Percentiles rank a stretch among this genome's conserved stretches.
These are phyloP conservation scores for Paratrypauchen microcephalus DNA, from an alignment of 2,797 vertebrate genomes.

Conservation along the genomic window DNA sequence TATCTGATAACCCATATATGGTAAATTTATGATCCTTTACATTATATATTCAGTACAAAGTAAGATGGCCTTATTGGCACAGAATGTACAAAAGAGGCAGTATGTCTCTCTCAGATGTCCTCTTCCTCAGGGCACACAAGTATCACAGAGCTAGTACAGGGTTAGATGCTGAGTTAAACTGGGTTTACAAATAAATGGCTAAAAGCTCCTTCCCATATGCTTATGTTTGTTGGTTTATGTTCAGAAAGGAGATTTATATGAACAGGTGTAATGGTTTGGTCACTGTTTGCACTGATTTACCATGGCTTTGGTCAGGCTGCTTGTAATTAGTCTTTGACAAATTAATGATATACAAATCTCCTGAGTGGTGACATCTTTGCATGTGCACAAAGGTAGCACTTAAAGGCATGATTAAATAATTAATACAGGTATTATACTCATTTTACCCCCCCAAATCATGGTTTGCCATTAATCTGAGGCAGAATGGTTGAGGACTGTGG, in stretches of 20 bases:
- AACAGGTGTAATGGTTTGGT: constrained; percentile 42
- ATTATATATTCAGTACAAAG: too few species aligned
- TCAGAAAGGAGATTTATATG: constrained; percentile 38
- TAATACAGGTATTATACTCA: constrained; percentile 79
- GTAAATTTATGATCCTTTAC: too few species aligned
- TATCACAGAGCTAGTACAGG: too few species aligned
- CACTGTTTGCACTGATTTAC: constrained; percentile 59
- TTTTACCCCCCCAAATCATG: constrained; percentile 79
- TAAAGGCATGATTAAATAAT: constrained; percentile 78
- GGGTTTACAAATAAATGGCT: too few species aligned
- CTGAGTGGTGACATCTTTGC: constrained; percentile 70
- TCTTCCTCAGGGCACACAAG: too few species aligned
- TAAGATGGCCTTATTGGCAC: too few species aligned
- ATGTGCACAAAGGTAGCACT: constrained; percentile 77
- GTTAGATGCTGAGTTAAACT: too few species aligned
- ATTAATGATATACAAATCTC: constrained; percentile 71
- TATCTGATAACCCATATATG: too few species aligned
- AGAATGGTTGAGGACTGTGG: constrained; percentile 53
- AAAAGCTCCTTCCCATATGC: too few species aligned
- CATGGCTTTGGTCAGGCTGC: constrained; percentile 52
- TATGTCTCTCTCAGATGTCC: too few species aligned
- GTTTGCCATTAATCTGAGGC: constrained; percentile 74
- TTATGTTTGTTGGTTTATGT: too few species aligned
- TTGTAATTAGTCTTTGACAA: constrained; percentile 65
- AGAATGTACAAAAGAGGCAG: too few species aligned